Percentiles rank a stretch among this genome's conserved stretches.
Evolutionary conservation across 2,113 vertebrate species (phyloP).

Genomic region (Atrichornis clamosus): DNA sequence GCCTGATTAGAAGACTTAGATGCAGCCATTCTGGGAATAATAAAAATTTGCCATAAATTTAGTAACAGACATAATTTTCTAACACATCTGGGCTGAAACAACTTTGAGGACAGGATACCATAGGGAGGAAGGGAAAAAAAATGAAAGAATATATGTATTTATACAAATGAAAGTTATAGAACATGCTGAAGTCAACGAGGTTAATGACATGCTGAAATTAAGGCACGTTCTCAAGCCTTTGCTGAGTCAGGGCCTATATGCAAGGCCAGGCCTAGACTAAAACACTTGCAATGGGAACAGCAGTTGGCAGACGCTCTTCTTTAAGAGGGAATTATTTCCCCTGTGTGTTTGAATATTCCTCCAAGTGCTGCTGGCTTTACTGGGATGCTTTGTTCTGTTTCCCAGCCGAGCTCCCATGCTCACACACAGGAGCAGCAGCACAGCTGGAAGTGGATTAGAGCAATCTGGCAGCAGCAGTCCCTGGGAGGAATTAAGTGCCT

Average conservation of each 20-base stretch:
- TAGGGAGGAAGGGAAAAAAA: not conserved
- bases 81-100: not conserved
- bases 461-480: conserved; percentile 45
- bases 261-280: not conserved
- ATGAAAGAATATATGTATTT: not conserved
- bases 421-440: conserved; percentile 14
- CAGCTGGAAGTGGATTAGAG: conserved; percentile 62
- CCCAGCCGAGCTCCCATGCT: conserved; percentile 40
- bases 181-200: not conserved
- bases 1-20: not conserved
- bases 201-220: not conserved
- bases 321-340: conserved; percentile 47
- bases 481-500: conserved; percentile 50
- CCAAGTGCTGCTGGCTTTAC: conserved; percentile 55
- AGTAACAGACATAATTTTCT: not conserved
- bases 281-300: not conserved
- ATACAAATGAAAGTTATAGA: not conserved
- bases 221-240: not conserved
- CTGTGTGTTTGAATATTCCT: conserved; percentile 54
- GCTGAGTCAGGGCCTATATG: not conserved
- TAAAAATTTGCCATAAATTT: not conserved
- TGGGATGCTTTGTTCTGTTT: conserved; percentile 62
- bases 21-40: not conserved
- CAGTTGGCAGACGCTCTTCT: conserved; percentile 9
- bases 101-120: not conserved